Percentiles rank a stretch among this genome's conserved stretches.
These are phyloP conservation scores for Drosophila insularis DNA, from an alignment of 1,140 invertebrate species.

Conservation along the genomic window DNA sequence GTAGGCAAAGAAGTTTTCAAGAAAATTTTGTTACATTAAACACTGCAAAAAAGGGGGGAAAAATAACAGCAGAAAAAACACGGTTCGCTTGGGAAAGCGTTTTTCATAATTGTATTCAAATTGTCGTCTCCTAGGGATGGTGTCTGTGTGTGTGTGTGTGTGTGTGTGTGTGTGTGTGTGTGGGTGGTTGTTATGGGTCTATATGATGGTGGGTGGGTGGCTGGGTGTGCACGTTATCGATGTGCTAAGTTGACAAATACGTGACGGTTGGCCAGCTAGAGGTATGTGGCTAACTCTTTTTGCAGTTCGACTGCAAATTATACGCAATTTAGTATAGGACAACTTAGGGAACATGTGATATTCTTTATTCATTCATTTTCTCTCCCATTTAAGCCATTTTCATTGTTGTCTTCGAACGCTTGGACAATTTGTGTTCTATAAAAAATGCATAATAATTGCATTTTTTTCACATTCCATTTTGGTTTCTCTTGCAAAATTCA, in stretches of 20 bases:
- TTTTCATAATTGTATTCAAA: conserved; percentile 73
- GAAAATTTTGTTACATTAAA: conserved; percentile 41
- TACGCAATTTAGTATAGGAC: conserved; percentile 26
- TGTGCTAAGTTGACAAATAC: conserved; percentile 78
- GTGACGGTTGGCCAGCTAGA: conserved; percentile 17
- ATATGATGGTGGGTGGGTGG: neutral
- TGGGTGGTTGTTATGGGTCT: neutral
- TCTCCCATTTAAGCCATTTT: neutral
- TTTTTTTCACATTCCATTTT: conserved; percentile 6
- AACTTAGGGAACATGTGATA: conserved; percentile 21
- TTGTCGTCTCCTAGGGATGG: conserved; percentile 35
- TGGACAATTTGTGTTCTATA: conserved; percentile 58
- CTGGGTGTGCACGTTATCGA: conserved; percentile 48
- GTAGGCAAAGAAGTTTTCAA: conserved; percentile 22
- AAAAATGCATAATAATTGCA: conserved; percentile 77
- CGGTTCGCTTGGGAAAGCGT: conserved; percentile 35
- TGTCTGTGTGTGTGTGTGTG: neutral
- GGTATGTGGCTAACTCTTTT: neutral
- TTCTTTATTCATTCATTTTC: neutral
- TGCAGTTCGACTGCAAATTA: conserved; percentile 12
- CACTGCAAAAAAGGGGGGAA: conserved; percentile 1
- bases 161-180: neutral
- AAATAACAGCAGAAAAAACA: neutral
- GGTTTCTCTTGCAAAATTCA: conserved; percentile 50
- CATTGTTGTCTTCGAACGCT: neutral